Evolutionary conservation across 2,888 invertebrate genomes (phyloP), one percentile per base, ranked within the genome.

Genomic region (Tachina fera): DNA sequence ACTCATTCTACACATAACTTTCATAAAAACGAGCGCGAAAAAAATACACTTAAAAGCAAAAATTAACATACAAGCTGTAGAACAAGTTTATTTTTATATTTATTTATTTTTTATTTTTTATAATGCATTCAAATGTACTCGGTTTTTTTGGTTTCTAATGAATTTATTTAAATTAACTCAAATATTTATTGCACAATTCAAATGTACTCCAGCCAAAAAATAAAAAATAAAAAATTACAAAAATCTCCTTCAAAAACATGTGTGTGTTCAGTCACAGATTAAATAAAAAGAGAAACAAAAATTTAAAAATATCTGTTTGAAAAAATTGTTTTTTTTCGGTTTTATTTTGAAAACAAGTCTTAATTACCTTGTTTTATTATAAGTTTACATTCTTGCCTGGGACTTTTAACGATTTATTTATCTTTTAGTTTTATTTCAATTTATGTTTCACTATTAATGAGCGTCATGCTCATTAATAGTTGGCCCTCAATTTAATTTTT

Each of bases 361-460:
- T 90, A 90, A 90, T 90, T 90, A 90, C 90, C 90, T 88, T 88
- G 90, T 87, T 89, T 81, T 81, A 72, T 74, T 74, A 77, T 78
- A 58, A 74, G 31, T 81, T 84, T 74, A 74, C 60, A 82, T 85
- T 81, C 78, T 85, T 49, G 43, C 58, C 49, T 88, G 87, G n/a
- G 58, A 53, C 60, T 51, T 74, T 79, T 68, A 47, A 51, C 49
- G 56, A 53, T 39, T 65, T 67, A 70, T 71, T 70, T 71, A 31
- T 87, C 88, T 90, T 87, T 88, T 88, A 87, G 85, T 65, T 76
- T 31, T 43, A n/a, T 47, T 61, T 72, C 51, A 1, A 51, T 74
- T 78, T 68, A 43, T 53, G 14, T 70, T 76, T 68, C 74, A 79
- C 68, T 77, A 61, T 74, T 77, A 82, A 84, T 77, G 47, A 77